Conservation (phyloP, 1,140 invertebrate species). For the Drosophila micromelanica region DNA sequence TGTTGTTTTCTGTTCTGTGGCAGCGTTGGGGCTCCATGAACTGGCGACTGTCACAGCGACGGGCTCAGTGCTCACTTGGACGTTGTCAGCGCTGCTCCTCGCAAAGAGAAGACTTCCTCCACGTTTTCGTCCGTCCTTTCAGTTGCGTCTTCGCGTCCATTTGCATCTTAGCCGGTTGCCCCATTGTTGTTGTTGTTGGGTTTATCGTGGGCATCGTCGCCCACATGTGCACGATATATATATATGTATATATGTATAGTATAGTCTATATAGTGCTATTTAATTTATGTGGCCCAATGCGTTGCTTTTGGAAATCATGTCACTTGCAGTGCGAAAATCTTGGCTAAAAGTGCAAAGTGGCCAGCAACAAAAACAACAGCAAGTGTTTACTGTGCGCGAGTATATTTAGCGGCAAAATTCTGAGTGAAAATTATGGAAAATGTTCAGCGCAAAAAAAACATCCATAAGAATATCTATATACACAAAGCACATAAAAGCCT, state of each 20-base stretch:
- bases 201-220: conserved; percentile 27
- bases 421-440: conserved; percentile 47
- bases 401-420: conserved; percentile 14
- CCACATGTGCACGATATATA: conserved; percentile 30
- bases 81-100: conserved; percentile 60
- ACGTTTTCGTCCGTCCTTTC: not conserved
- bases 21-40: conserved; percentile 64
- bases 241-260: conserved; percentile 29
- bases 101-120: conserved; percentile 4
- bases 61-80: conserved; percentile 69
- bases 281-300: conserved; percentile 54
- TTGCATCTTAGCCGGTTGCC: conserved; percentile 40
- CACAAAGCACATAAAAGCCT: conserved; percentile 13
- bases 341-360: conserved; percentile 40
- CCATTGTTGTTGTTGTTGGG: conserved; percentile 1
- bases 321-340: conserved; percentile 67
- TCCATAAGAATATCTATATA: conserved; percentile 20
- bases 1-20: conserved; percentile 6
- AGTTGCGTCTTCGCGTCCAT: not conserved
- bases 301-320: conserved; percentile 78
- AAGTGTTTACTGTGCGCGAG: conserved; percentile 15
- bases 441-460: not conserved
- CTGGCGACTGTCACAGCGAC: conserved; percentile 69
- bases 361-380: conserved; percentile 23
- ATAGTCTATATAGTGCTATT: conserved; percentile 20